These are phyloP conservation scores for Epizoanthus stellaris DNA, from an alignment of 92 coral and sea anemone species.

Conservation along the genomic window DNA sequence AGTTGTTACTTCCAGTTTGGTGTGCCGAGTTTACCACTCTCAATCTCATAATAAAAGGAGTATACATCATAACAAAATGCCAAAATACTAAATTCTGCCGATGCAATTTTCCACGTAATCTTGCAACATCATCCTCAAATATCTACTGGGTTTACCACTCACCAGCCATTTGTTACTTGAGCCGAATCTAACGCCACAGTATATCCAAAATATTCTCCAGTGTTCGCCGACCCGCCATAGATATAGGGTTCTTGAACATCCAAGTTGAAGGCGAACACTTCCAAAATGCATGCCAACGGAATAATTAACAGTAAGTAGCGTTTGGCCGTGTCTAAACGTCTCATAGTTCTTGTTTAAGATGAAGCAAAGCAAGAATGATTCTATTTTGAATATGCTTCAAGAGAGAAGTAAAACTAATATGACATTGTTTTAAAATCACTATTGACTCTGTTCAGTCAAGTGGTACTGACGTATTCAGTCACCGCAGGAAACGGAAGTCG, in stretches of 20 bases:
- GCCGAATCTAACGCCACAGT: conserved; percentile 10
- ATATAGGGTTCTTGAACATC: conserved; percentile 3
- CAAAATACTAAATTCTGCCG: too few relatives aligned
- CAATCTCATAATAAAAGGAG: too few relatives aligned
- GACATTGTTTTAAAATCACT: not conserved
- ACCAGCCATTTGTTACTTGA: not conserved
- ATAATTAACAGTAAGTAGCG: not conserved
- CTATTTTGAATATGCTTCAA: too few relatives aligned
- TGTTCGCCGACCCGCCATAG: not conserved
- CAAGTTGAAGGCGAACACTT: conserved; percentile 7
- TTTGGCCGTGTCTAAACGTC: conserved; percentile 1
- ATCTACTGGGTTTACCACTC: too few relatives aligned
- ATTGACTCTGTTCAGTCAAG: not conserved
- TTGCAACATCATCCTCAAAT: too few relatives aligned
- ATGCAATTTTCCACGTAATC: too few relatives aligned
- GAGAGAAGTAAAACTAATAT: not conserved
- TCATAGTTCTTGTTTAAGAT: not conserved
- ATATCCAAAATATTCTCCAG: not conserved
- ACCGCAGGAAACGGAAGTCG: not conserved
- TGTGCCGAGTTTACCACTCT: too few relatives aligned
- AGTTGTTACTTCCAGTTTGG: too few relatives aligned
- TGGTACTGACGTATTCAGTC: not conserved
- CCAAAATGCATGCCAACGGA: not conserved
- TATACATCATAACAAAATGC: too few relatives aligned
- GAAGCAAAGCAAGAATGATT: not conserved